A percentile compares a stretch with the other conserved stretches of the same genome.
These are phyloP conservation scores for Paraescarpia echinospica DNA, from an alignment of 1,140 invertebrate genomes.

Conservation along the genomic window DNA sequence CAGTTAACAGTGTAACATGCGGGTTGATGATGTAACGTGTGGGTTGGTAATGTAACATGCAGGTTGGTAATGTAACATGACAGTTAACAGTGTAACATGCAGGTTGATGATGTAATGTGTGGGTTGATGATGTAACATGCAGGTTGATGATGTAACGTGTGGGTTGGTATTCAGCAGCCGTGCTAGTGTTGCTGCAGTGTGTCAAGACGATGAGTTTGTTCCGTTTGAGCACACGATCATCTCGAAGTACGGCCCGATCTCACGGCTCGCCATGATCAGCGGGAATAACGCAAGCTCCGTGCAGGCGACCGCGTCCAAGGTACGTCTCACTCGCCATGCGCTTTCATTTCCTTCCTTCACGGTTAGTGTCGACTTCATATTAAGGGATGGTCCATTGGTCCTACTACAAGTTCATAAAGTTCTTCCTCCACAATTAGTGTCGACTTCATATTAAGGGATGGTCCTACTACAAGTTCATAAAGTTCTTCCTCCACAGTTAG, in stretches of 20 bases:
- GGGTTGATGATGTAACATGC: not conserved
- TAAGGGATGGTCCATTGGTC: no score
- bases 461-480: no score
- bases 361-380: no score
- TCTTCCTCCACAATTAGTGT: no score
- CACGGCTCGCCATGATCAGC: not conserved
- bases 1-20: not conserved
- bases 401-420: no score
- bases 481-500: no score
- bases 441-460: no score
- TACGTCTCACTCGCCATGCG: not conserved
- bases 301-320: slow-evolving; percentile 9
- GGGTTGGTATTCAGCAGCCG: not conserved
- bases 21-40: not conserved
- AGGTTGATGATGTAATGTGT: not conserved
- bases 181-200: not conserved
- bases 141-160: not conserved
- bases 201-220: slow-evolving; percentile 9
- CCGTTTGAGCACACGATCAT: slow-evolving; percentile 15
- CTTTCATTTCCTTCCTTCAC: not conserved
- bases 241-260: slow-evolving; percentile 20
- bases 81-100: not conserved
- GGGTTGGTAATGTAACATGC: not conserved
- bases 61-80: not conserved
- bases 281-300: not conserved